Conservation (phyloP, 2,113 vertebrate species). For the Hemiscyllium ocellatum region DNA sequence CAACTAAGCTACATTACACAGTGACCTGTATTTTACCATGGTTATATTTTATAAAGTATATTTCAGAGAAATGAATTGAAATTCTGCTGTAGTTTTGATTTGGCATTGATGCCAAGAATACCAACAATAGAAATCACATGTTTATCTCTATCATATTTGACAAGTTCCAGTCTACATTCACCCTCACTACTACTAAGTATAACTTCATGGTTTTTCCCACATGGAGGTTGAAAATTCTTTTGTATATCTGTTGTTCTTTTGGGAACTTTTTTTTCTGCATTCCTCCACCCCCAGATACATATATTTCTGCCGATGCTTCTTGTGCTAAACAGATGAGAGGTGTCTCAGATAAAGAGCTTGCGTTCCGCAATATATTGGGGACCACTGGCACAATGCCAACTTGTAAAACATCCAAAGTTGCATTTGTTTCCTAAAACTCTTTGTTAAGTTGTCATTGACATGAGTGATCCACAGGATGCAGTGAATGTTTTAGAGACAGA, state of each 20-base stretch:
- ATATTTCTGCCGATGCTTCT: background rate
- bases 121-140: background rate
- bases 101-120: background rate
- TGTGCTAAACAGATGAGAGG: background rate
- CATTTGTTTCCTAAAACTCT: background rate
- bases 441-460: background rate
- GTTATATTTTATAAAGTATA: background rate
- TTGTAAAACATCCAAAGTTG: background rate
- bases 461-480: background rate
- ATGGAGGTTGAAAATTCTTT: background rate
- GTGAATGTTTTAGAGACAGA: background rate
- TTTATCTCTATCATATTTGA: background rate
- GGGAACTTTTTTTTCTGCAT: background rate
- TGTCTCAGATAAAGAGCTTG: background rate
- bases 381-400: background rate
- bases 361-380: background rate
- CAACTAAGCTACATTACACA: background rate
- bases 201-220: background rate
- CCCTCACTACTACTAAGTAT: background rate
- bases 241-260: background rate
- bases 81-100: background rate
- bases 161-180: background rate
- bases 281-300: background rate
- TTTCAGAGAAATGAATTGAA: background rate
- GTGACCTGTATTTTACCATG: background rate